Evolutionary conservation across 2,888 invertebrate species (phyloP).

Genomic region (Protodeltote pygarga): DNA sequence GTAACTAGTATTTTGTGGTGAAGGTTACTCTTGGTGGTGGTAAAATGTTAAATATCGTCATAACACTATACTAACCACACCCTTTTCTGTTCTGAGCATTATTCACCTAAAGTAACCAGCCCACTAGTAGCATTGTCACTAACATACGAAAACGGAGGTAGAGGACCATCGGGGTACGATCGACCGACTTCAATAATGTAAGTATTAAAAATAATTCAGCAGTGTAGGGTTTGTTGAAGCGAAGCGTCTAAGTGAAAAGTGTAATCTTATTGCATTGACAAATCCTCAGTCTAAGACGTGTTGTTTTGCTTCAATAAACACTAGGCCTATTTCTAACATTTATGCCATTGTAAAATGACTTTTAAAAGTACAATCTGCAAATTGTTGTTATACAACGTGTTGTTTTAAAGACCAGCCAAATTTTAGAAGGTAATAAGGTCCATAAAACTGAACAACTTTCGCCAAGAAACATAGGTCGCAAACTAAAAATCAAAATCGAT

Average conservation of each 20-base stretch:
- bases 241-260: background rate
- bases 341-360: slow-evolving; percentile 16
- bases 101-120: slow-evolving; percentile 75
- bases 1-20: slow-evolving; percentile 20
- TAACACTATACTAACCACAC: slow-evolving; percentile 73
- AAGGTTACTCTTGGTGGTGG: slow-evolving; percentile 66
- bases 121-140: slow-evolving; percentile 68
- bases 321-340: slow-evolving; percentile 20
- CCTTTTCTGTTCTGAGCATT: slow-evolving; percentile 76
- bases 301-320: slow-evolving; percentile 37
- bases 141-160: slow-evolving; percentile 53
- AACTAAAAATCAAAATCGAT: too few relatives aligned
- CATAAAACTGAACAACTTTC: too few relatives aligned
- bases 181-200: slow-evolving; percentile 32
- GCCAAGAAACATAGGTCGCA: too few relatives aligned
- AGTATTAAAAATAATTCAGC: slow-evolving; percentile 43
- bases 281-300: slow-evolving; percentile 6
- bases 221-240: slow-evolving; percentile 26
- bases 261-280: background rate
- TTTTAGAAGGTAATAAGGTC: too few relatives aligned
- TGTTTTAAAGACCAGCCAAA: too few relatives aligned
- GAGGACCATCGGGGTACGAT: slow-evolving; percentile 26
- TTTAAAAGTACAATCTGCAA: slow-evolving; percentile 34
- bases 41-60: slow-evolving; percentile 29
- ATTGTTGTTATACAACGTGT: background rate